Percentiles rank a stretch among this genome's conserved stretches.
These are phyloP conservation scores for Geotrupes spiniger DNA, from an alignment of 2,888 invertebrate genomes.

Conservation along the genomic window DNA sequence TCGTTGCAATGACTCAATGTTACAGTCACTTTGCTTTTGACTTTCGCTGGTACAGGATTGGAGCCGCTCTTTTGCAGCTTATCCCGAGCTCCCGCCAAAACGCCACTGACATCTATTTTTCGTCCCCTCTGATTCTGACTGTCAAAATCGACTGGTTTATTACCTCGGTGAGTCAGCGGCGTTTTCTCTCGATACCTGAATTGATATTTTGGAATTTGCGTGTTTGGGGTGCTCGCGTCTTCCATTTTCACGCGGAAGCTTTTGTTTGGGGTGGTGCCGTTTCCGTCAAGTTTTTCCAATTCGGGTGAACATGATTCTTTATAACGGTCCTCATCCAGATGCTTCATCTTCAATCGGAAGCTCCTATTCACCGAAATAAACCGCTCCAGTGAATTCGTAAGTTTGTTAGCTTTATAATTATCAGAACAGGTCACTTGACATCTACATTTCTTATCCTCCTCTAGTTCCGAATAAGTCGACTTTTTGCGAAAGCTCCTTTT, in stretches of 20 bases:
- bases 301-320: not conserved
- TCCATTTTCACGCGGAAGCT: conserved; percentile 3
- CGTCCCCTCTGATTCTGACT: too few species aligned
- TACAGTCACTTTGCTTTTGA: not conserved
- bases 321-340: conserved; percentile 1
- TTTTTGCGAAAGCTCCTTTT: not conserved
- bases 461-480: not conserved
- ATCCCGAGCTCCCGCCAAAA: not conserved
- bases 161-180: too few species aligned
- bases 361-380: conserved; percentile 8
- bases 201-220: too few species aligned
- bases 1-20: not conserved
- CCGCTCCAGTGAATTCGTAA: conserved; percentile 4
- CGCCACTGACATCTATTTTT: too few species aligned
- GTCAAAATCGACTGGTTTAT: too few species aligned
- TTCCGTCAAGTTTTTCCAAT: not conserved
- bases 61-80: too few species aligned
- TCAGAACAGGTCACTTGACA: not conserved
- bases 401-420: not conserved
- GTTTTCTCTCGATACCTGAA: too few species aligned
- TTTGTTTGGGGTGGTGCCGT: not conserved
- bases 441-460: not conserved
- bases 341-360: conserved; percentile 7
- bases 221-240: not conserved
- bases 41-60: too few species aligned